These are phyloP conservation scores for Pseudomugil gertrudae DNA, from an alignment of 2,797 vertebrate species.

Conservation along the genomic window DNA sequence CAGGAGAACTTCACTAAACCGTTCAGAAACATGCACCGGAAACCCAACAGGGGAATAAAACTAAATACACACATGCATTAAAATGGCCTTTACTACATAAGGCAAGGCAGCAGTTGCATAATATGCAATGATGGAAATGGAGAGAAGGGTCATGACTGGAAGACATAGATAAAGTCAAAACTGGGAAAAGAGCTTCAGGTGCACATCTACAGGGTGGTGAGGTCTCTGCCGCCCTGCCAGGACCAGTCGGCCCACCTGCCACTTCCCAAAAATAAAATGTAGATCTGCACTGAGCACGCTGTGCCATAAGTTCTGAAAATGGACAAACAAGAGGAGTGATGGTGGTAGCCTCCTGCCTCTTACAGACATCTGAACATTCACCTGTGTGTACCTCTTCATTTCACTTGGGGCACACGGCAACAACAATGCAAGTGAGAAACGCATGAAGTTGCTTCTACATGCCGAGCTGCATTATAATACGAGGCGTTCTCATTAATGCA, in stretches of 20 bases:
- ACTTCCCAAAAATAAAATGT: slow-evolving; percentile 21
- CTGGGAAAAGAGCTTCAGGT: slow-evolving; percentile 17
- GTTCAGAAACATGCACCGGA: slow-evolving; percentile 44
- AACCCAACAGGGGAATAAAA: slow-evolving; percentile 21
- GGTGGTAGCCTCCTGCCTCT: slow-evolving; percentile 21
- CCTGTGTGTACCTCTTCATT: slow-evolving; percentile 48
- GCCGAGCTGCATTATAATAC: slow-evolving; percentile 18
- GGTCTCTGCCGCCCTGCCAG: not conserved
- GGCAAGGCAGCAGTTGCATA: slow-evolving; percentile 58
- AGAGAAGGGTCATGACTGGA: slow-evolving; percentile 16
- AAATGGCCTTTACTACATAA: slow-evolving; percentile 67
- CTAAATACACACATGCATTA: slow-evolving; percentile 4
- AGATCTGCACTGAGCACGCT: slow-evolving; percentile 36
- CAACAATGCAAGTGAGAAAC: slow-evolving; percentile 34
- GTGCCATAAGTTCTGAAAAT: slow-evolving; percentile 18
- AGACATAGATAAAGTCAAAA: slow-evolving; percentile 30
- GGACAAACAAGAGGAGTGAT: slow-evolving; percentile 36
- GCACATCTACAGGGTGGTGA: not conserved
- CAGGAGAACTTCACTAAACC: slow-evolving; percentile 54
- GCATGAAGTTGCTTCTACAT: slow-evolving; percentile 24
- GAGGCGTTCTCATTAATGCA: not conserved
- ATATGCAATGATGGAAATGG: slow-evolving; percentile 29
- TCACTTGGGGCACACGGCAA: slow-evolving; percentile 23
- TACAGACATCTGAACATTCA: slow-evolving; percentile 38
- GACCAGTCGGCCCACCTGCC: slow-evolving; percentile 35